Conservation (phyloP, 2,888 invertebrate species). For the Caenorhabditis macrosperma region DNA sequence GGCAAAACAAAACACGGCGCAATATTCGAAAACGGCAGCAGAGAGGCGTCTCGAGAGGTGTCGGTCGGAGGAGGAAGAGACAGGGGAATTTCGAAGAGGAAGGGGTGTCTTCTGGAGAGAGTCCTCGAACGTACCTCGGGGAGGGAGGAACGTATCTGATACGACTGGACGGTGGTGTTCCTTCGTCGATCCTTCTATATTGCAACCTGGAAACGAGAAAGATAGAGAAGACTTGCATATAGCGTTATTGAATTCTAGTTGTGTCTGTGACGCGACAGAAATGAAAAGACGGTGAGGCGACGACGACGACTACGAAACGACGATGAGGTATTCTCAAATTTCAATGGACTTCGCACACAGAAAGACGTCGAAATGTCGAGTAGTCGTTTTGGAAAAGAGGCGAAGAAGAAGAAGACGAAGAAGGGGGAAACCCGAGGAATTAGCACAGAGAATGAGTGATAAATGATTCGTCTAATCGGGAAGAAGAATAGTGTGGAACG, state of each 20-base stretch:
- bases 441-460: constrained; percentile 3
- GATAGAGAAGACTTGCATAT: no score
- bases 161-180: neutral
- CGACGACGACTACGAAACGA: constrained; percentile 14
- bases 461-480: constrained; percentile 31
- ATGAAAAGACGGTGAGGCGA: constrained; percentile 1
- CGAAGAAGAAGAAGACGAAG: neutral
- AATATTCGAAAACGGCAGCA: constrained; percentile 35
- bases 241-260: constrained; percentile 12
- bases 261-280: neutral
- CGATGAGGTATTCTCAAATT: constrained; percentile 27
- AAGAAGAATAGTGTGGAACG: constrained; percentile 38
- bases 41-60: constrained; percentile 37
- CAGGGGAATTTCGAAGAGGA: constrained; percentile 2
- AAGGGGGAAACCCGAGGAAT: neutral
- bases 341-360: constrained; percentile 16
- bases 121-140: neutral
- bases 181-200: neutral
- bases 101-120: neutral
- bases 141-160: constrained; percentile 2
- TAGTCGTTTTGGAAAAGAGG: neutral
- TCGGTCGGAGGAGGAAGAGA: constrained; percentile 4
- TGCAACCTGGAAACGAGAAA: constrained; percentile 6
- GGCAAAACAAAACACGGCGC: constrained; percentile 38
- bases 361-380: constrained; percentile 5